Percentiles rank a stretch among this genome's conserved stretches.
Evolutionary conservation across 2,888 invertebrate species (phyloP).

Genomic region (Sturmia bella): DNA sequence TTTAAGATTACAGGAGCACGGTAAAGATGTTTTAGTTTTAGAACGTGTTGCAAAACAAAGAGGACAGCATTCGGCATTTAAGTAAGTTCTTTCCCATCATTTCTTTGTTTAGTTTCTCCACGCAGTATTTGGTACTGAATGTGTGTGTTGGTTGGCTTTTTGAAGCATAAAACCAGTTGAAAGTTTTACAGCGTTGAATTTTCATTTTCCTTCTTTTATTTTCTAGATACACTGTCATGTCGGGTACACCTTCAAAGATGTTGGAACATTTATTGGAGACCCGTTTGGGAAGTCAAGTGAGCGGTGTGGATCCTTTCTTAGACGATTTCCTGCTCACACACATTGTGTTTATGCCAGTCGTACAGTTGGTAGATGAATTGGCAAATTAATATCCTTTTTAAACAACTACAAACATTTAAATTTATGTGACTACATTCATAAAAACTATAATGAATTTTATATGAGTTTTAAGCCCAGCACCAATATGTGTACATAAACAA

Average conservation of each 20-base stretch:
- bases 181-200: conserved; percentile 6
- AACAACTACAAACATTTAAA: conserved; percentile 62
- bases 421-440: too few relatives aligned
- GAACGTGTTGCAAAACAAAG: conserved; percentile 86
- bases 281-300: conserved; percentile 85
- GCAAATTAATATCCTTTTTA: conserved; percentile 90
- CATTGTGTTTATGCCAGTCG: conserved; percentile 90
- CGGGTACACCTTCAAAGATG: conserved; percentile 93
- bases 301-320: conserved; percentile 87
- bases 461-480: too few relatives aligned
- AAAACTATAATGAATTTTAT: too few relatives aligned
- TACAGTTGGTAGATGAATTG: conserved; percentile 88
- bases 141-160: neutral
- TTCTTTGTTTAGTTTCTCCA: conserved; percentile 2
- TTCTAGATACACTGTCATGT: conserved; percentile 91
- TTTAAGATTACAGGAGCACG: conserved; percentile 91
- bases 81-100: conserved; percentile 82
- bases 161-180: neutral
- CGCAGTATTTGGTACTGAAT: neutral
- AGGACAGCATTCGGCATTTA: conserved; percentile 83
- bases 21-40: conserved; percentile 90
- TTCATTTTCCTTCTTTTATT: conserved; percentile 30
- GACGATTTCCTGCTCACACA: conserved; percentile 93
- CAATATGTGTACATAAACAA: too few relatives aligned
- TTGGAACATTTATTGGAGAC: conserved; percentile 92